phyloP scores from a whole-genome alignment of 1,140 invertebrate genomes.

The Zaprionus lachaisei region DNA sequence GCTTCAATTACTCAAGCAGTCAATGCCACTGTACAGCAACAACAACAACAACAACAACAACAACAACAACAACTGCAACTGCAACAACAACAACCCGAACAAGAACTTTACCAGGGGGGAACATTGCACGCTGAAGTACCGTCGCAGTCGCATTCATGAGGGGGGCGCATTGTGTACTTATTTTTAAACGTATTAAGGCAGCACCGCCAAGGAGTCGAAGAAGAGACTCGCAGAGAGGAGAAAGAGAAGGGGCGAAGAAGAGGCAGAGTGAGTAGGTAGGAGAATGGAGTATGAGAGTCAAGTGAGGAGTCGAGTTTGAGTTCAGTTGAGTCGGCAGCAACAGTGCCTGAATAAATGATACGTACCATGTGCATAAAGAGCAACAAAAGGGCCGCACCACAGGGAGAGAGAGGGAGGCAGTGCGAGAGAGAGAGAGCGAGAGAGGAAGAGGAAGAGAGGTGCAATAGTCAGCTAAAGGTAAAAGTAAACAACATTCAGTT shows the following conservation, averaged over 20 bases:
- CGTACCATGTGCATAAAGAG: slow-evolving; percentile 32
- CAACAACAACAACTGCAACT: background rate
- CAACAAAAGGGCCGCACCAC: slow-evolving; percentile 9
- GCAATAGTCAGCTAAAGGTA: slow-evolving; percentile 20
- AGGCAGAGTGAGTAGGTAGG: background rate
- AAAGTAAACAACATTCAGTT: slow-evolving; percentile 43
- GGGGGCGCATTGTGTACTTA: slow-evolving; percentile 60
- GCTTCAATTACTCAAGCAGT: slow-evolving; percentile 75
- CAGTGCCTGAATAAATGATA: slow-evolving; percentile 66
- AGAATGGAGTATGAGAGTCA: background rate
- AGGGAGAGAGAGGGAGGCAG: background rate
- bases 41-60: background rate
- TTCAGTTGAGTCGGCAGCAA: slow-evolving; percentile 20
- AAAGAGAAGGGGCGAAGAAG: background rate
- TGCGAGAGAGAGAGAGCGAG: too few species aligned
- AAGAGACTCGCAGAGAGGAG: background rate
- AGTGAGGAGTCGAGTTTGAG: slow-evolving; percentile 9
- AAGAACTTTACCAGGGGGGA: slow-evolving; percentile 7
- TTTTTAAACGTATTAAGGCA: slow-evolving; percentile 81
- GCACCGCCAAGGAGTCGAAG: slow-evolving; percentile 42
- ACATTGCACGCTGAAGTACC: slow-evolving; percentile 70
- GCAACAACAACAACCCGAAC: background rate
- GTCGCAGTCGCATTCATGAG: slow-evolving; percentile 28
- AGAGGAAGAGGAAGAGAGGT: background rate
- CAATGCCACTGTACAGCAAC: slow-evolving; percentile 55